Base-by-base conservation (phyloP, 30 jellyfish, hydroid and myxozoan genomes). In the Aurelia sp. region DNA sequence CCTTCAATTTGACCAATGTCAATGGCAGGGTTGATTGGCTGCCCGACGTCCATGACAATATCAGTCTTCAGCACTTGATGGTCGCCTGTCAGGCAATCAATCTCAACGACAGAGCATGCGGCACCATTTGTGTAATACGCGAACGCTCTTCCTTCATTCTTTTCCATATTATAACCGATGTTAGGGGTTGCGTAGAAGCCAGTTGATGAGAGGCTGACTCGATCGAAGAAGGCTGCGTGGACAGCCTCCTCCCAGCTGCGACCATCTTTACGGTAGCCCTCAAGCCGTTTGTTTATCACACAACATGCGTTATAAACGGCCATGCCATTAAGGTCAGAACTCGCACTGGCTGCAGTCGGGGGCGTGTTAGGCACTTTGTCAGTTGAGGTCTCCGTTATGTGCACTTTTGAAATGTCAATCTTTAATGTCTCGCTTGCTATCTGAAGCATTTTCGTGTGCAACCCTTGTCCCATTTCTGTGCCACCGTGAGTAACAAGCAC, bases 1-100 rank as follows among this genome's bases (percentile, higher is more conserved):
- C 91, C 91, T 67, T 81, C 91, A 27, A 81, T 81, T 60, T 81
- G 91, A 19, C 91, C 91, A 33, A 81, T 66, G 27, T 81, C 91
- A 41, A 81, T 81, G 19, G 91, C 91, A 4, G 91, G 91, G 40
- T 81, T 81, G 30, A 81, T 73, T 12, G 91, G 66, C 75, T 81
- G 40, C 17, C 91, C 91, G 13, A 81, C 84, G 57, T 81, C 91
- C 91, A 81, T 81, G 17, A 81, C 91, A 4, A 81, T 81, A 52
- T 81, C 91, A 6, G 91, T 81, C 55, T 70, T 67, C 19, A 81
- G 58, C 71, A 81, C 84, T 11, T 72, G 82, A 67, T 81, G 91
- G 53, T 81, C 91, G 12, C 91, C 91, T 9, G 91, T 81, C 21
- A 81, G 57, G 62, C 89, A 78, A 70, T 78, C 89, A 52, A 78